Conservation (phyloP, 2,888 invertebrate species). For the Acanthosepion lycidas region DNA sequence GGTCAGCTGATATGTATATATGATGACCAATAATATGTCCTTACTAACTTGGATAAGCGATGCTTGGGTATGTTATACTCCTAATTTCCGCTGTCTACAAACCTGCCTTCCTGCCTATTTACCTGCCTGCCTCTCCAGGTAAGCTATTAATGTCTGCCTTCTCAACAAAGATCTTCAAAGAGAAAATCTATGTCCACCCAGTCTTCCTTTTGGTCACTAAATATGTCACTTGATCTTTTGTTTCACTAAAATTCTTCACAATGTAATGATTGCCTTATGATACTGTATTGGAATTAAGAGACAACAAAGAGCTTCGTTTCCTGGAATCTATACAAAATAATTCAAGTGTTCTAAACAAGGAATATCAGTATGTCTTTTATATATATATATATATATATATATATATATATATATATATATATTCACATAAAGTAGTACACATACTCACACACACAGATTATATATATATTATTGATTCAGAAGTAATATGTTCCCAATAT, state of each 20-base stretch:
- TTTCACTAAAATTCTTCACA: background rate
- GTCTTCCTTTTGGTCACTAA: background rate
- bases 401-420: conserved; percentile 33
- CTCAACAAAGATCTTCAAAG: background rate
- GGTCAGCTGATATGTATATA: conserved; percentile 20
- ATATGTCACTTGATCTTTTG: background rate
- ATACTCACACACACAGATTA: too few species aligned
- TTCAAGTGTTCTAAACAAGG: background rate
- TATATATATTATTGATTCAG: too few species aligned
- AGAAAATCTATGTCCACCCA: background rate
- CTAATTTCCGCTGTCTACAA: conserved; percentile 16
- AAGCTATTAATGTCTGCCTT: conserved; percentile 33
- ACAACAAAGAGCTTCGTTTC: background rate
- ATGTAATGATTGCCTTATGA: too few species aligned
- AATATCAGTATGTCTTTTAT: background rate
- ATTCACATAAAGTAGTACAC: background rate
- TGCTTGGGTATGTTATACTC: conserved; percentile 9
- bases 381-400: conserved; percentile 33
- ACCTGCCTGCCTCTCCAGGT: conserved; percentile 21
- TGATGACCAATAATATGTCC: conserved; percentile 33
- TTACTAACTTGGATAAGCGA: background rate
- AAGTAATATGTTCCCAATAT: too few species aligned
- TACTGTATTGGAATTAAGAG: too few species aligned
- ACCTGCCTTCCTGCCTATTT: conserved; percentile 14
- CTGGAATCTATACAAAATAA: too few species aligned